Percentiles rank a stretch among this genome's conserved stretches.
phyloP scores from a whole-genome alignment of 2,113 vertebrate genomes.

The Deroptyus accipitrinus region DNA sequence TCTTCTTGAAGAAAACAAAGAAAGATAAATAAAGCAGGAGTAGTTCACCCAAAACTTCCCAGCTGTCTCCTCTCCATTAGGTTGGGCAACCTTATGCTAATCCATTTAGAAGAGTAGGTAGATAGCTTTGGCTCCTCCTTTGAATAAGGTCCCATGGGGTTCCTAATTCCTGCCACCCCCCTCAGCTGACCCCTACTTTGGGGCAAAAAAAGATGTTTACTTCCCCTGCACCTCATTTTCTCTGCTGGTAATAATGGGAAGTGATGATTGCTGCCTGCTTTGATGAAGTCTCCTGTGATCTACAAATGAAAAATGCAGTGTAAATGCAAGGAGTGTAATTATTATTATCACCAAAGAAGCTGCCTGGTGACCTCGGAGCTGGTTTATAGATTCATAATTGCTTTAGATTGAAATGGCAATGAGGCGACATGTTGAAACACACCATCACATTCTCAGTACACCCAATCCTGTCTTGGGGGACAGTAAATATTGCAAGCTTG shows the following conservation, averaged over 20 bases:
- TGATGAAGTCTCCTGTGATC: slow-evolving; percentile 44
- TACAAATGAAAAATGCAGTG: neutral
- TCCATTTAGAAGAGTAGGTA: neutral
- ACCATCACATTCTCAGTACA: neutral
- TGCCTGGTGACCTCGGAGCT: neutral
- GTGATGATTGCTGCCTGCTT: slow-evolving; percentile 7
- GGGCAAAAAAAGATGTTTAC: neutral
- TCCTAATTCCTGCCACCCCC: neutral
- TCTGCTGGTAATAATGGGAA: slow-evolving; percentile 14
- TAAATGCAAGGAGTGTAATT: slow-evolving; percentile 39
- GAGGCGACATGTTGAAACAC: neutral
- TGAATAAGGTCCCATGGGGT: neutral
- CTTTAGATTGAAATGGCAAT: neutral
- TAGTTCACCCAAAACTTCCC: neutral
- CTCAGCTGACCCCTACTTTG: neutral
- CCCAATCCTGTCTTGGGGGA: neutral
- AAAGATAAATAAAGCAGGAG: neutral
- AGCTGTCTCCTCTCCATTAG: neutral
- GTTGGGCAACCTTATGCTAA: neutral
- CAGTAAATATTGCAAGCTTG: neutral
- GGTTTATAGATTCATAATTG: slow-evolving; percentile 38
- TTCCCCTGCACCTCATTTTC: neutral
- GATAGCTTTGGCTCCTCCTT: neutral
- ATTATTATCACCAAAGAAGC: slow-evolving; percentile 25
- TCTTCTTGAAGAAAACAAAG: neutral